phyloP scores from a whole-genome alignment of 2,797 vertebrate genomes.

The Chelmon rostratus region DNA sequence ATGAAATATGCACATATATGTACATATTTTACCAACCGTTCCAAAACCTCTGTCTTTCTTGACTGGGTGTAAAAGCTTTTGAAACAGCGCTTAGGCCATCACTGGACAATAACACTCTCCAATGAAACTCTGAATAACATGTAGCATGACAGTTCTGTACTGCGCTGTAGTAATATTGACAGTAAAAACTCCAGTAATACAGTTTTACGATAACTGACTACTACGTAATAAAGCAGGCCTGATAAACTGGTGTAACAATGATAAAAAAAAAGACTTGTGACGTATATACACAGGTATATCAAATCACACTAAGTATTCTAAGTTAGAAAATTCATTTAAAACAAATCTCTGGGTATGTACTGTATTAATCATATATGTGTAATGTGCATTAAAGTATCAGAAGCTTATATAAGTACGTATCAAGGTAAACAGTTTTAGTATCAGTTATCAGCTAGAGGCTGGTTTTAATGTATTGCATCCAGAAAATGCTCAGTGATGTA shows the following conservation, averaged over 20 bases:
- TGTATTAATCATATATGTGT: not conserved
- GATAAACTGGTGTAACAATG: too few species aligned
- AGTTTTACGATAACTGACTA: not conserved
- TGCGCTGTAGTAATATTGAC: not conserved
- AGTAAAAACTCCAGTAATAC: not conserved
- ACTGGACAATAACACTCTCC: not conserved
- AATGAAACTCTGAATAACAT: not conserved
- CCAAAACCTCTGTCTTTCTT: not conserved
- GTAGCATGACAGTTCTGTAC: not conserved
- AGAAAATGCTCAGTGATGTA: not conserved
- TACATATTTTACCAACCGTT: not conserved
- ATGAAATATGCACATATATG: not conserved
- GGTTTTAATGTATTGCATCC: not conserved
- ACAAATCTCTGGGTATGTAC: too few species aligned
- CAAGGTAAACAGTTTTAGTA: not conserved
- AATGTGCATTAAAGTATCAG: not conserved
- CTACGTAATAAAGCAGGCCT: too few species aligned
- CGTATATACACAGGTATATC: not conserved
- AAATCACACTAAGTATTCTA: not conserved
- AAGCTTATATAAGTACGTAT: not conserved
- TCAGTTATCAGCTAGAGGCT: not conserved
- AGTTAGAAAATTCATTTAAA: not conserved
- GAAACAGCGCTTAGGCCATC: not conserved
- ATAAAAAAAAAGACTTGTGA: too few species aligned
- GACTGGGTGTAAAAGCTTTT: not conserved